Evolutionary conservation across 2,113 vertebrate genomes (phyloP).

Genomic region (Cheirogaleus medius): DNA sequence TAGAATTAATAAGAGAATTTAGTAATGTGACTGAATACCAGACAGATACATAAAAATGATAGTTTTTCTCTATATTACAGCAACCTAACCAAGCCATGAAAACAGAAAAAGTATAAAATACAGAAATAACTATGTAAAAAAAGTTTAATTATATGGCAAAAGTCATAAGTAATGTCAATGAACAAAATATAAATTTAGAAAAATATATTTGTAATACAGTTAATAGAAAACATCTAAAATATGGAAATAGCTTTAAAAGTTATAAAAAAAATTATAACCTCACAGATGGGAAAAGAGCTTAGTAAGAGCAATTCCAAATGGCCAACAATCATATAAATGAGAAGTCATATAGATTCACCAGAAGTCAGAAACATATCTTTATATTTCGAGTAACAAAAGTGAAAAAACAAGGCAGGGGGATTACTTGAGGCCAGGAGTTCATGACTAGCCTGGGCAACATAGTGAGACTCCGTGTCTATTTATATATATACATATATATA

Average conservation of each 20-base stretch:
- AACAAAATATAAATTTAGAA: constrained; percentile 8
- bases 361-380: not conserved
- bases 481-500: no score
- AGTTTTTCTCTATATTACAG: not conserved
- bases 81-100: not conserved
- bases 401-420: not conserved
- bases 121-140: not conserved
- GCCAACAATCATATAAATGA: not conserved
- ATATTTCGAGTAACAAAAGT: not conserved
- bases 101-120: not conserved
- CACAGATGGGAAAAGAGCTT: not conserved
- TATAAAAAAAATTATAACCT: not conserved
- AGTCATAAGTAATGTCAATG: not conserved
- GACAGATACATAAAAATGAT: not conserved
- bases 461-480: no score
- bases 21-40: not conserved
- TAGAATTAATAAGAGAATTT: not conserved
- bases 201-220: not conserved
- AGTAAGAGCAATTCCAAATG: constrained; percentile 2
- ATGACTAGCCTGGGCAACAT: no score
- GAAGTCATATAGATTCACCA: not conserved
- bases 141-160: not conserved
- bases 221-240: constrained; percentile 41
- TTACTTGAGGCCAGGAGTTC: no score
- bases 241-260: constrained; percentile 4